Evolutionary conservation across 92 coral and sea anemone species (phyloP).

Genomic region (Palythoa heliodiscus): DNA sequence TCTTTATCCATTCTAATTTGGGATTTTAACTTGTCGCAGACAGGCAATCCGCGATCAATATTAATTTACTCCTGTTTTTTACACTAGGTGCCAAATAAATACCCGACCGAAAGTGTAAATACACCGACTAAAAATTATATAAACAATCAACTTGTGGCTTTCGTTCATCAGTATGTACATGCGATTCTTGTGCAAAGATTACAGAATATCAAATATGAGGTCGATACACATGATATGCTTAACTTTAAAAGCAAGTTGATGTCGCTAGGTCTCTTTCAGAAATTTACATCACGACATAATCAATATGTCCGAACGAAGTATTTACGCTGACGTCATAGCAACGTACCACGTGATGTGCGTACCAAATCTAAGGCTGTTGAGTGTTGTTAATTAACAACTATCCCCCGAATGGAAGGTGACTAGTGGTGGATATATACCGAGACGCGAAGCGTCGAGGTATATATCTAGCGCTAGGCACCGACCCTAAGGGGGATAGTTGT

Average conservation of each 20-base stretch:
- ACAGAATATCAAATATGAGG: neutral
- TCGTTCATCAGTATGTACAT: neutral
- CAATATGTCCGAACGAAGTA: neutral
- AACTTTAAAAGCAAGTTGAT: neutral
- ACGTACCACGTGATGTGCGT: constrained; percentile 34
- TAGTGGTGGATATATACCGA: too few species aligned
- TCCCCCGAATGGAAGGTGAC: too few species aligned
- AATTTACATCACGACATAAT: neutral
- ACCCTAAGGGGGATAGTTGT: too few species aligned
- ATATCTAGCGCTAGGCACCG: too few species aligned
- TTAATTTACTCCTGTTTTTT: neutral
- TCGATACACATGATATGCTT: neutral
- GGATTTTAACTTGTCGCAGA: neutral
- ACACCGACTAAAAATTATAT: neutral
- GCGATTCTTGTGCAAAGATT: too few species aligned
- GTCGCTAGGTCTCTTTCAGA: neutral
- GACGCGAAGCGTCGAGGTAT: too few species aligned
- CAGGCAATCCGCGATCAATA: neutral
- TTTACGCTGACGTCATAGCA: constrained; percentile 49
- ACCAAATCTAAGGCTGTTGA: neutral
- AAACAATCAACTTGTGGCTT: neutral
- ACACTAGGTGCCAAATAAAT: neutral
- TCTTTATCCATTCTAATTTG: neutral
- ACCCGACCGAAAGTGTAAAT: neutral
- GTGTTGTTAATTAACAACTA: too few species aligned